These are phyloP conservation scores for Boulengeromyrus knoepffleri DNA, from an alignment of 2,113 vertebrate species.

Conservation along the genomic window DNA sequence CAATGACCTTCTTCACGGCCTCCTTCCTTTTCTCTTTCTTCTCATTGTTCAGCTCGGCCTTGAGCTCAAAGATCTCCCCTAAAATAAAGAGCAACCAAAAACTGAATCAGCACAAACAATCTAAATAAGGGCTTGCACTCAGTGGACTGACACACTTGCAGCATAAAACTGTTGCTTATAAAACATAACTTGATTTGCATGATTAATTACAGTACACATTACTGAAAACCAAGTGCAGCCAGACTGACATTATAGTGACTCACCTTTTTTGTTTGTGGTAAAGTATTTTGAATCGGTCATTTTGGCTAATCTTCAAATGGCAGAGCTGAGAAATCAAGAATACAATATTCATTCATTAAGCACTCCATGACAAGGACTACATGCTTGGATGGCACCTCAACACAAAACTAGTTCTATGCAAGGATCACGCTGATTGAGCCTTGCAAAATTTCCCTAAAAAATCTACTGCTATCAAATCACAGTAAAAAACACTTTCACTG, in stretches of 20 bases:
- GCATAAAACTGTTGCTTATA: not conserved
- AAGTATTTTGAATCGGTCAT: slow-evolving; percentile 99
- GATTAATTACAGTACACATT: not conserved
- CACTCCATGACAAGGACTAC: not conserved
- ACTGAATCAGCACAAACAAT: not conserved
- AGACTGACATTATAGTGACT: slow-evolving; percentile 31
- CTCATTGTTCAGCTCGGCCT: slow-evolving; percentile 96
- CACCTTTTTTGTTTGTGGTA: slow-evolving; percentile 98
- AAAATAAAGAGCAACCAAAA: slow-evolving; percentile 21
- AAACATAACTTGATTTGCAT: not conserved
- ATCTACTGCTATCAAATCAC: not conserved
- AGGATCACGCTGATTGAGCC: not conserved
- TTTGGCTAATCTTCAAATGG: slow-evolving; percentile 54
- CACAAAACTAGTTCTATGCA: not conserved
- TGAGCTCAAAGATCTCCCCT: slow-evolving; percentile 98
- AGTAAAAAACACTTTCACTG: not conserved
- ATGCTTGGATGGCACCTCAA: not conserved
- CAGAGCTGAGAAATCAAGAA: slow-evolving; percentile 26
- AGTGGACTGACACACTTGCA: not conserved
- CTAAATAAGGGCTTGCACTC: not conserved
- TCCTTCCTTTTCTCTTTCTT: slow-evolving; percentile 98
- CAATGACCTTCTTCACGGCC: slow-evolving; percentile 96
- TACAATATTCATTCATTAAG: not conserved
- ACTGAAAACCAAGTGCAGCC: not conserved
- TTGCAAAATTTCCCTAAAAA: not conserved